Evolutionary conservation across 2,888 invertebrate species (phyloP).

Genomic region (Petrolisthes cinctipes): DNA sequence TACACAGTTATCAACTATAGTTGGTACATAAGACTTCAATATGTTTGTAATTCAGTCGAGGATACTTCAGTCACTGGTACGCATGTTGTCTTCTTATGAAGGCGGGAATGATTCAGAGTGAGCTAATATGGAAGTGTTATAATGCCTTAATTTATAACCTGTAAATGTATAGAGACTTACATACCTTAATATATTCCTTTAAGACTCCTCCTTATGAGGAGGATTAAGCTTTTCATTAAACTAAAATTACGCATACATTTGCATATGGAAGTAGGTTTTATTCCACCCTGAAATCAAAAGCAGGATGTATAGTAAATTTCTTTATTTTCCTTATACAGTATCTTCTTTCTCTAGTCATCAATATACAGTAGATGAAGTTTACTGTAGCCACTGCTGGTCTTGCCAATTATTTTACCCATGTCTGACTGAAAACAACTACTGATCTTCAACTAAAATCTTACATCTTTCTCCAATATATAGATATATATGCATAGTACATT

Average conservation of each 20-base stretch:
- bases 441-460: too few species aligned
- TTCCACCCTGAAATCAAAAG: slow-evolving; percentile 49
- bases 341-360: background rate
- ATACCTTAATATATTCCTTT: slow-evolving; percentile 35
- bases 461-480: too few species aligned
- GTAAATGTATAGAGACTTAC: slow-evolving; percentile 43
- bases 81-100: slow-evolving; percentile 33
- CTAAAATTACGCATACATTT: background rate
- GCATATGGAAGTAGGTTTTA: slow-evolving; percentile 7
- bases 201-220: background rate
- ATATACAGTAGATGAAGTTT: background rate
- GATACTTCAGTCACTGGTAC: slow-evolving; percentile 31
- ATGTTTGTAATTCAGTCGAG: slow-evolving; percentile 23
- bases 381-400: background rate
- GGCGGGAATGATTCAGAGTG: slow-evolving; percentile 41
- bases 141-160: slow-evolving; percentile 59
- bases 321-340: slow-evolving; percentile 25
- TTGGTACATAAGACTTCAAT: background rate
- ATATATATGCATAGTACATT: too few species aligned
- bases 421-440: too few species aligned
- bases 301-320: slow-evolving; percentile 37
- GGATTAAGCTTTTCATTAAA: background rate
- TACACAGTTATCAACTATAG: slow-evolving; percentile 19
- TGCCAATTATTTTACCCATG: too few species aligned
- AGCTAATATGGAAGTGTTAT: slow-evolving; percentile 35